A percentile compares a stretch with the other conserved stretches of the same genome.
phyloP scores from a whole-genome alignment of 2,113 vertebrate species.

The Pterocles burchelli region DNA sequence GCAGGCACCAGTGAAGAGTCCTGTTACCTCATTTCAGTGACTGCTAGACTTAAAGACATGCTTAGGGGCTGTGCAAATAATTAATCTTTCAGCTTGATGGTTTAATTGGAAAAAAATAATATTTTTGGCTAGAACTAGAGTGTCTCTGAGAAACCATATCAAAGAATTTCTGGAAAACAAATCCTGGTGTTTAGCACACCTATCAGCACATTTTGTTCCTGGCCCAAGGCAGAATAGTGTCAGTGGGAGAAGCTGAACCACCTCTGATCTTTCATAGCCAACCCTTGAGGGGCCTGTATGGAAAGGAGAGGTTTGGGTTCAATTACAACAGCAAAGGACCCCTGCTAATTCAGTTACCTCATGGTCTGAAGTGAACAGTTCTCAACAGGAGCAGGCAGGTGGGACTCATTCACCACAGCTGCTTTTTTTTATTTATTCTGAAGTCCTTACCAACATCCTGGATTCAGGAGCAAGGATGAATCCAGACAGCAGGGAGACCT shows the following conservation, averaged over 20 bases:
- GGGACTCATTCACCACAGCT: not conserved
- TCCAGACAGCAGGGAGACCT: conserved; percentile 66
- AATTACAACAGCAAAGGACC: not conserved
- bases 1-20: not conserved
- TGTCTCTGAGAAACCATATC: not conserved
- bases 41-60: not conserved
- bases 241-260: not conserved
- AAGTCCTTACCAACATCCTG: conserved; percentile 39
- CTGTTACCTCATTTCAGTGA: not conserved
- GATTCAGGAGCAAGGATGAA: conserved; percentile 18
- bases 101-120: not conserved
- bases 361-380: not conserved
- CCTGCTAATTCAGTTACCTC: not conserved
- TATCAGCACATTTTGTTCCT: not conserved
- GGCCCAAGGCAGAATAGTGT: not conserved
- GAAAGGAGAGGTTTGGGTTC: not conserved
- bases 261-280: not conserved
- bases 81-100: not conserved
- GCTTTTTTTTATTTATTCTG: not conserved
- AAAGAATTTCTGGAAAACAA: not conserved
- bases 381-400: not conserved
- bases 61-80: not conserved
- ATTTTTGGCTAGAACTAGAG: not conserved
- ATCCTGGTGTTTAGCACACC: not conserved
- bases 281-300: not conserved